Evolutionary conservation across 2,888 invertebrate species (phyloP), one percentile per base, ranked within the genome.

Genomic region (Xestia sexstrigata): DNA sequence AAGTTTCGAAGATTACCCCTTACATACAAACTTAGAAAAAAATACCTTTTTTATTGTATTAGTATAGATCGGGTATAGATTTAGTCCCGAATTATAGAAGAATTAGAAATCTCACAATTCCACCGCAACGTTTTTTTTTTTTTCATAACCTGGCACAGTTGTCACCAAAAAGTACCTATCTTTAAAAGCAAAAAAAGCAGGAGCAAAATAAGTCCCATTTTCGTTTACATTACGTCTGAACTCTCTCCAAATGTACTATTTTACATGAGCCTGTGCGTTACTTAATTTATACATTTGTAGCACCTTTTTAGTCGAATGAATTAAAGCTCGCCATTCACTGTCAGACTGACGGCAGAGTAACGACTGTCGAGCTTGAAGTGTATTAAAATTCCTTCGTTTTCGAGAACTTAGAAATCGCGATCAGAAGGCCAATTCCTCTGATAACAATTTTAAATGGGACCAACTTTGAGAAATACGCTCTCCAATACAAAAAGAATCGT

Each of bases 271-370:
- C 42, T 68, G 65, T 76, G 42, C 65, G 47, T 75, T 83, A 83
- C 76, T 78, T 79, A 86, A 83, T 83, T 75, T 83, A 83, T 76
- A 79, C 71, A 77, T 80, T 79, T 77, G 62, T 62, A 70, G 52
- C 65, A 70, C 76, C 74, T 70, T 87, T 87, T 82, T 70, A 72
- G 70, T 26, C 23, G 62, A 79, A 75, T 83, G 58, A 79, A 76
- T 66, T 79, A 83, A 88, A 70, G 82, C 71, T 8, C 17, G 65
- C 49, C 60, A 74, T 78, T 84, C 76, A 70, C 69, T 78, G 75
- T 49, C 55, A 69, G 74, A 76, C 76, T 58, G 30, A 60, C 49
- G 23, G 9, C 42, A 42, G 73, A 73, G 73, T 62, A 70, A 81
- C 76, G 58, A 76, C 26, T 68, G 47, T 71, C 35, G 35, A 60